Conservation (phyloP, 1,140 invertebrate species). For the Meteorus sp. region DNA sequence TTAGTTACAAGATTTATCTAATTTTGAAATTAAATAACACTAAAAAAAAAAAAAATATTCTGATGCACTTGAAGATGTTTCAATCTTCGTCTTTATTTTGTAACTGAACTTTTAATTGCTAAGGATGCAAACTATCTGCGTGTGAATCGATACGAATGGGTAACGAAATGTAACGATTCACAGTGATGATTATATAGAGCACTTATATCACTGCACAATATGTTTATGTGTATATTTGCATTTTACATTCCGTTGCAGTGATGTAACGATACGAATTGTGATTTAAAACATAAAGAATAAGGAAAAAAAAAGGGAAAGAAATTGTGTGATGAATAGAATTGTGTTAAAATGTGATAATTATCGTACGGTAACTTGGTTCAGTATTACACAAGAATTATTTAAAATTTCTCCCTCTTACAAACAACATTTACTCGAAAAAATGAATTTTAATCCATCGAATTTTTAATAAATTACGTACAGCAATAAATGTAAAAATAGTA, state of each 20-base stretch:
- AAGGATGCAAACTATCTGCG: not conserved
- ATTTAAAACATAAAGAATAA: constrained; percentile 8
- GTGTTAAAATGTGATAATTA: constrained; percentile 17
- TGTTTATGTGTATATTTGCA: not conserved
- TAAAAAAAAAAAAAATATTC: not conserved
- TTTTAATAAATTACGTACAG: too few species aligned
- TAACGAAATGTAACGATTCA: constrained; percentile 21
- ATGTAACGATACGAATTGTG: constrained; percentile 20
- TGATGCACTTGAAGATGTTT: not conserved
- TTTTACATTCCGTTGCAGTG: constrained; percentile 17
- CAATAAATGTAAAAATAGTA: too few species aligned
- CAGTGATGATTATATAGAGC: constrained; percentile 17
- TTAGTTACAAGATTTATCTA: too few species aligned
- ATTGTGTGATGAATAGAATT: too few species aligned
- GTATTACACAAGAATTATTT: constrained; percentile 1
- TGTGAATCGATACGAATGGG: not conserved
- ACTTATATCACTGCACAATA: constrained; percentile 23
- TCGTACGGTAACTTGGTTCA: not conserved
- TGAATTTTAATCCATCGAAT: too few species aligned
- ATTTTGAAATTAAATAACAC: too few species aligned
- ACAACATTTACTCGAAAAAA: too few species aligned
- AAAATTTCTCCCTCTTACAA: not conserved
- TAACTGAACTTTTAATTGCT: constrained; percentile 6
- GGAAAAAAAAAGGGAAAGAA: not conserved
- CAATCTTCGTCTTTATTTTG: not conserved